These are phyloP conservation scores for Stegana nigrithorax DNA, from an alignment of 2,888 invertebrate species.

Conservation along the genomic window DNA sequence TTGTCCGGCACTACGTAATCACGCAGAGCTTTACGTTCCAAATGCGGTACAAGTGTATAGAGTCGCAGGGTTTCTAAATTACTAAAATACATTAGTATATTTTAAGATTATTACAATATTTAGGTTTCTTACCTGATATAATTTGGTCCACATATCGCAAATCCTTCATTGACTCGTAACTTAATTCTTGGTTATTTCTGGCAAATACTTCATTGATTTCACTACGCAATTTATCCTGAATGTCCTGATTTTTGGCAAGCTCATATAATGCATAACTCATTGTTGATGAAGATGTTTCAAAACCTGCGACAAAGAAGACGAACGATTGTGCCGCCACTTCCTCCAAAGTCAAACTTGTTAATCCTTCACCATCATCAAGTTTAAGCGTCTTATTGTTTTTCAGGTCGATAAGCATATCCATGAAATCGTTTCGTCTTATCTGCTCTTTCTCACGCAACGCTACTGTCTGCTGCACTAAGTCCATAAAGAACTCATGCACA, in stretches of 20 bases:
- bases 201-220: conserved; percentile 40
- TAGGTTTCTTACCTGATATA: conserved; percentile 21
- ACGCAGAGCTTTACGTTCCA: conserved; percentile 55
- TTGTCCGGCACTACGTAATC: conserved; percentile 44
- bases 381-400: conserved; percentile 28
- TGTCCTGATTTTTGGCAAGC: conserved; percentile 42
- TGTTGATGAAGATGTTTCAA: conserved; percentile 75
- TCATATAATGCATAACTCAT: conserved; percentile 69
- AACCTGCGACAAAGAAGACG: conserved; percentile 69
- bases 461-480: conserved; percentile 58
- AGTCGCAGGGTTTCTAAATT: conserved; percentile 70
- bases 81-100: neutral
- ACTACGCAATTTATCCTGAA: conserved; percentile 42
- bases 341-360: conserved; percentile 54
- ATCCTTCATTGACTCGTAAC: conserved; percentile 48
- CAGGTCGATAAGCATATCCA: conserved; percentile 62
- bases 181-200: conserved; percentile 40
- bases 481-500: conserved; percentile 44
- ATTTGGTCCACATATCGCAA: conserved; percentile 46
- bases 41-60: conserved; percentile 68
- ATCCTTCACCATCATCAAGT: conserved; percentile 40
- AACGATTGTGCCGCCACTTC: conserved; percentile 65
- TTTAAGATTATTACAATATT: no score
- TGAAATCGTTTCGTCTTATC: conserved; percentile 66
- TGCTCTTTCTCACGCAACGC: conserved; percentile 53